Percentiles rank a stretch among this genome's conserved stretches.
These are phyloP conservation scores for Enteromius mattozi DNA, from an alignment of 2,797 vertebrate species.

Conservation along the genomic window DNA sequence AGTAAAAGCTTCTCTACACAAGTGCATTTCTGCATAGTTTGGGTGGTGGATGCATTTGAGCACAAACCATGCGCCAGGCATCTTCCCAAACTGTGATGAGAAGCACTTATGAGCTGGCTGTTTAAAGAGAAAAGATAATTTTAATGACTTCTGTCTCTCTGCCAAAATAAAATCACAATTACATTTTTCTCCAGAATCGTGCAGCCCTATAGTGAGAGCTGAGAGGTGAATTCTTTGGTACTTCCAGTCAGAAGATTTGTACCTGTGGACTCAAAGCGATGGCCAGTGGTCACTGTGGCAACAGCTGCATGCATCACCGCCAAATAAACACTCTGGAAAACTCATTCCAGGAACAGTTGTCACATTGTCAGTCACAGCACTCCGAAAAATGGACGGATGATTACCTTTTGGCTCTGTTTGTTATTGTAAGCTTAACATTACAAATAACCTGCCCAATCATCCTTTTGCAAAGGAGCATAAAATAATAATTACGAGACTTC, in stretches of 20 bases:
- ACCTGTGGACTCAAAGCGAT: constrained; percentile 25
- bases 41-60: background rate
- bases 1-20: background rate
- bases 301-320: constrained; percentile 60
- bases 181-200: background rate
- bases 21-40: background rate
- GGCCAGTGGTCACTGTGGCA: constrained; percentile 47
- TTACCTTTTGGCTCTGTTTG: background rate
- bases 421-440: background rate
- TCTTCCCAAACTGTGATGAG: background rate
- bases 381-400: background rate
- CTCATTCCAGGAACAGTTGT: constrained; percentile 39
- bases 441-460: background rate
- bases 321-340: constrained; percentile 61
- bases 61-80: background rate
- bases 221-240: constrained; percentile 25
- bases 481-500: background rate
- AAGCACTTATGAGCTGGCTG: background rate
- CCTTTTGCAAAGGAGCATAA: background rate
- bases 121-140: background rate
- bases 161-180: background rate
- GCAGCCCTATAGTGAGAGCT: background rate
- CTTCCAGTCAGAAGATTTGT: constrained; percentile 24
- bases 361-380: constrained; percentile 18
- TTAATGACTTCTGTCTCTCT: background rate